Percentiles rank a stretch among this genome's conserved stretches.
phyloP scores from a whole-genome alignment of 2,888 invertebrate genomes.

The Platycheirus rosarum region DNA sequence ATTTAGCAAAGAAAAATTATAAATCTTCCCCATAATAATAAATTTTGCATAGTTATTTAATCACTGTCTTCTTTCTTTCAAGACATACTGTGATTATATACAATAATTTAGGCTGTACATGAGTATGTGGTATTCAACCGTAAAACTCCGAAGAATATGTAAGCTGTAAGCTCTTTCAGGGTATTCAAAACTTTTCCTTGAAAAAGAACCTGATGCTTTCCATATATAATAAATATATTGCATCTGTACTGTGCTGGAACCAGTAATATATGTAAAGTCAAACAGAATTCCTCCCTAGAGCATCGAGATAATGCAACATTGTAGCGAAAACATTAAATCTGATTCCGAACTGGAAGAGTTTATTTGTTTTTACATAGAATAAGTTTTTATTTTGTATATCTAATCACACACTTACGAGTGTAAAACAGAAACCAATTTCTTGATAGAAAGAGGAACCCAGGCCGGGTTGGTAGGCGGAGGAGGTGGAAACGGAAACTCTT shows the following conservation, averaged over 20 bases:
- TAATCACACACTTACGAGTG: constrained; percentile 38
- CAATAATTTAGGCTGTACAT: constrained; percentile 31
- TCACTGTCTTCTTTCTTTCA: neutral
- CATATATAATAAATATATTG: constrained; percentile 21
- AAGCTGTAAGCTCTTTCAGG: constrained; percentile 37
- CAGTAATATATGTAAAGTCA: neutral
- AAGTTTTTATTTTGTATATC: constrained; percentile 5
- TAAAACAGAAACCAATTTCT: constrained; percentile 36
- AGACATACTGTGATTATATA: constrained; percentile 32
- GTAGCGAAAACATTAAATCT: constrained; percentile 51
- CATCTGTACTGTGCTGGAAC: neutral
- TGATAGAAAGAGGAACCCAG: constrained; percentile 5
- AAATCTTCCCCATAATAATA: too few relatives aligned
- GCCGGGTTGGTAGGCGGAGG: neutral
- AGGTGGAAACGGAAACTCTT: constrained; percentile 14
- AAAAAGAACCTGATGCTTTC: constrained; percentile 38
- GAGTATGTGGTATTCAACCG: constrained; percentile 34
- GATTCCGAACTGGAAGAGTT: constrained; percentile 31
- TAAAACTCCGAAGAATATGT: constrained; percentile 28
- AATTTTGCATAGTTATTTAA: too few relatives aligned
- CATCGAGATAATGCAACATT: constrained; percentile 49
- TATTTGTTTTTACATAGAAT: constrained; percentile 44
- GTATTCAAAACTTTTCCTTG: constrained; percentile 28
- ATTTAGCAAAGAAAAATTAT: too few relatives aligned
- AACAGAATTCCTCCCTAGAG: neutral